Evolutionary conservation across 1,140 invertebrate species (phyloP).

Genomic region (Neodiprion lecontei): DNA sequence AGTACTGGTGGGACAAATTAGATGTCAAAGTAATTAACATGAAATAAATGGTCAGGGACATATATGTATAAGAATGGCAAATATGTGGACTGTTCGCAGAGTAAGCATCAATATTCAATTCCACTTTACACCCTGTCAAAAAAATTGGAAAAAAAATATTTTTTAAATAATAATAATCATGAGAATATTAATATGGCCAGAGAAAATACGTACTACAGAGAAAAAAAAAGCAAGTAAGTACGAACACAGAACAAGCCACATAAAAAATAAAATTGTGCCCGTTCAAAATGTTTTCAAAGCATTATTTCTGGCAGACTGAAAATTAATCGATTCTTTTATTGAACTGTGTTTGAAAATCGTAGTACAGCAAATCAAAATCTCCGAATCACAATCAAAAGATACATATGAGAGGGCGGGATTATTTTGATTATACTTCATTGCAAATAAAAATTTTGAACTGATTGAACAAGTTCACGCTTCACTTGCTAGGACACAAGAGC

Average conservation of each 20-base stretch:
- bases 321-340: too few species aligned
- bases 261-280: constrained; percentile 41
- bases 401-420: too few species aligned
- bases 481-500: too few species aligned
- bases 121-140: neutral
- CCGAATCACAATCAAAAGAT: too few species aligned
- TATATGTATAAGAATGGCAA: constrained; percentile 41
- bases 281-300: constrained; percentile 42
- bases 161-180: neutral
- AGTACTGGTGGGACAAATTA: constrained; percentile 46
- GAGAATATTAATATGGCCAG: neutral
- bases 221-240: constrained; percentile 31
- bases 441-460: too few species aligned
- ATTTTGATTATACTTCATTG: too few species aligned
- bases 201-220: constrained; percentile 17
- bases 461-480: too few species aligned
- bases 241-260: constrained; percentile 53
- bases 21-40: constrained; percentile 48
- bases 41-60: constrained; percentile 58
- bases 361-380: too few species aligned
- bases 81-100: constrained; percentile 51
- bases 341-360: too few species aligned
- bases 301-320: neutral
- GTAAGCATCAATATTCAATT: neutral
- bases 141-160: neutral